These are phyloP conservation scores for Vicugna pacos DNA, from an alignment of 2,113 vertebrate species.

Conservation along the genomic window DNA sequence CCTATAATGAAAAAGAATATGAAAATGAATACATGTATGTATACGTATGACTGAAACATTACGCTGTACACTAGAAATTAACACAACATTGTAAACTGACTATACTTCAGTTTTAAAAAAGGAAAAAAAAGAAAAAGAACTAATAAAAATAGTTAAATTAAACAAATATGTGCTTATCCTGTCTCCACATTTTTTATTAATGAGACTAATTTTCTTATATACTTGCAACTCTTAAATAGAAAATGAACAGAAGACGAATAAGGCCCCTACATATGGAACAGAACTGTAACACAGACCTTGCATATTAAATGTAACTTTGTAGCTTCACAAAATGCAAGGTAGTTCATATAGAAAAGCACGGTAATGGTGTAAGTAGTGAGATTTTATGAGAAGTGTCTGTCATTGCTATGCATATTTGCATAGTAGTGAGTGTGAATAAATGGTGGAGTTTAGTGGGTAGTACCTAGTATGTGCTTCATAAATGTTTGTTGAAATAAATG, in stretches of 20 bases:
- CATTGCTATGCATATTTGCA: not conserved
- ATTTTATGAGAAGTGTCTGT: not conserved
- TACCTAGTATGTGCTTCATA: not conserved
- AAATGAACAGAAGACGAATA: not conserved
- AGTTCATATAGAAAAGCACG: not conserved
- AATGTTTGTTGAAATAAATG: constrained; percentile 16
- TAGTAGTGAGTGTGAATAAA: not conserved
- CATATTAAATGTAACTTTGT: not conserved
- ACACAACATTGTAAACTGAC: too few relatives aligned
- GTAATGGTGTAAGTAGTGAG: not conserved
- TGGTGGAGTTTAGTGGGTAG: not conserved
- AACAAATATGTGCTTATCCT: not conserved
- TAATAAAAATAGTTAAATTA: not conserved
- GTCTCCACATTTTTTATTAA: not conserved
- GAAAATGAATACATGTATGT: too few relatives aligned
- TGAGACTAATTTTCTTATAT: not conserved
- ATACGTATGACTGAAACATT: too few relatives aligned
- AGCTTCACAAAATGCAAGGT: not conserved
- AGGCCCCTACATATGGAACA: not conserved
- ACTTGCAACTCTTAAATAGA: not conserved
- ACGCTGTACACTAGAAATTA: too few relatives aligned
- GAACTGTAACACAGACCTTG: not conserved
- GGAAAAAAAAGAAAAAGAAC: not conserved
- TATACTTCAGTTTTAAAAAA: not conserved
- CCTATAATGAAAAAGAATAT: too few relatives aligned